These are phyloP conservation scores for Gibbula magus DNA, from an alignment of 2,888 invertebrate genomes.

Conservation along the genomic window DNA sequence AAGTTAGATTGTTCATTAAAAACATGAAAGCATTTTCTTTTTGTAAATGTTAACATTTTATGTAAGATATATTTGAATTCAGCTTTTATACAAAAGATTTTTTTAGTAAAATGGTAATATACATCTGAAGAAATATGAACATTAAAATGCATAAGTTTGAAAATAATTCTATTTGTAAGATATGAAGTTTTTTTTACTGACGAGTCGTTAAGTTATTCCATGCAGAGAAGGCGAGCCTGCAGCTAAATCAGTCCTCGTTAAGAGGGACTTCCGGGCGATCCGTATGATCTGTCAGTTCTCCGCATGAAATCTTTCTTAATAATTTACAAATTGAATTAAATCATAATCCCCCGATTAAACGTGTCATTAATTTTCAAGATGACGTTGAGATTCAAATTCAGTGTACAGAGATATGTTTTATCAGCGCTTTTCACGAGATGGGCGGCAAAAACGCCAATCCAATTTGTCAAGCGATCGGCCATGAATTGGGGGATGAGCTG, in stretches of 20 bases:
- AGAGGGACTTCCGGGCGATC: background rate
- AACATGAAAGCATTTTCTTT: too few species aligned
- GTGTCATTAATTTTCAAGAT: background rate
- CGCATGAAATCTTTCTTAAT: background rate
- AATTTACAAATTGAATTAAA: background rate
- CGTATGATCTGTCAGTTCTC: background rate
- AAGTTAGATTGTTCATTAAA: too few species aligned
- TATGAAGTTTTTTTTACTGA: too few species aligned
- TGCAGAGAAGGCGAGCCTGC: too few species aligned
- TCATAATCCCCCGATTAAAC: background rate
- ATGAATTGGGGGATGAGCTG: conserved; percentile 23
- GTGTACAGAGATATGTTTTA: background rate
- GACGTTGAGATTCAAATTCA: too few species aligned
- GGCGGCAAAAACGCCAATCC: conserved; percentile 13
- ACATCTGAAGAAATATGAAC: background rate
- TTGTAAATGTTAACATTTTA: too few species aligned
- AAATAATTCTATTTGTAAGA: background rate
- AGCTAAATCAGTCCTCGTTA: background rate
- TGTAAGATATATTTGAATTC: too few species aligned
- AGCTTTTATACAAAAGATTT: too few species aligned
- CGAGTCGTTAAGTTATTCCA: too few species aligned
- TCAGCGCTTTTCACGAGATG: background rate
- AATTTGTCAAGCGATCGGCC: conserved; percentile 23
- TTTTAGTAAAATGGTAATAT: background rate
- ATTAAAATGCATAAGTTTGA: background rate